Evolutionary conservation across 2,797 vertebrate species (phyloP), one percentile per base, ranked within the genome.

Genomic region (Leontocebus nigricollis): DNA sequence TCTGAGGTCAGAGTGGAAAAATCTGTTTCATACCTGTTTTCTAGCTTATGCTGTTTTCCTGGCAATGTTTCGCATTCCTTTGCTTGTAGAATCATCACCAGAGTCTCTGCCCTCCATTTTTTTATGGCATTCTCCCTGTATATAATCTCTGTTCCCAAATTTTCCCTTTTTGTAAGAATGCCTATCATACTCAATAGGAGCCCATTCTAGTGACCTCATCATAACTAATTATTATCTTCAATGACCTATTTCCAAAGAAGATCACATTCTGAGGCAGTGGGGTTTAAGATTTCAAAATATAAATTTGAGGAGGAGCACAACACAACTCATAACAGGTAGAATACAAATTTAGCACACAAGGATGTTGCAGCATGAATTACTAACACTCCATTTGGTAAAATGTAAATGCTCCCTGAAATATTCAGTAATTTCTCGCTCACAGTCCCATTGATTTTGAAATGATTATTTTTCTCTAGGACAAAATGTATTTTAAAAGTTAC

Each of bases 391-490:
- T 27, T 89, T 85, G 41, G 19, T 61, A 79, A 88, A 80, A 6
- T 67, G 46, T 55, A 88, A 88, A 90, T 70, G n/a, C 12, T 86
- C 27, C 67, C 55, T 76, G 67, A 95, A 90, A 92, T 72, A 93
- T 24, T 94, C 55, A 85, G 7, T 88, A 79, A 95, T 79, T 79
- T 93, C n/a, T 89, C 41, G 75, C 48, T 80, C 20, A 90, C 11
- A 19, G 24, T 84, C 48, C 12, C 76, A 92, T 84, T 96, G 89
- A 94, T 90, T 94, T 95, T 81, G 7, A 67, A 96, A 83, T 83
- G 83, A 70, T 48, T 82, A 3, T 92, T 95, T 86, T 93, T 55
- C 24, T 59, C 26, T 50, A 64, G 39, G n/a, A 52, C 92, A 93
- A 80, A 93, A 48, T 92, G 4, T 79, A 72, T 7, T 89, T 27